Evolutionary conservation across 2,888 invertebrate species (phyloP), one percentile per base, ranked within the genome.

Genomic region (Amiota minor): DNA sequence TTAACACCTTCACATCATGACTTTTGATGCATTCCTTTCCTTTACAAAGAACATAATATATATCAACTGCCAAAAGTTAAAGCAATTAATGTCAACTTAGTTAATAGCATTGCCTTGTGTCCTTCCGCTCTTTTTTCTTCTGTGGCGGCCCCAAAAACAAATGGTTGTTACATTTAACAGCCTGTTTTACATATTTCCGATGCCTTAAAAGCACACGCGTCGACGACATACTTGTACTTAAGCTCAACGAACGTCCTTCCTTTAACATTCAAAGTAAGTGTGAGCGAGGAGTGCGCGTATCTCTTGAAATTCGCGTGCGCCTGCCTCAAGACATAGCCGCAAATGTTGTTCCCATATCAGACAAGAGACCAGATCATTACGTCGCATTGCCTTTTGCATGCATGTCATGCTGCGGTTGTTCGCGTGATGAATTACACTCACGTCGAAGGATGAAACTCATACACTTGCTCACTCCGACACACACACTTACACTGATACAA

Each of bases 351-450:
- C 47, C 47, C n/a, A 1, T 18, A 12, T 18, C 20, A 9, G 47
- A 45, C 53, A 59, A 18, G 18, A 16, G 16, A 56, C 12, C 59
- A 11, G 10, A 45, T 62, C 10, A 23, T 10, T 9, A 23, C 14
- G 47, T 10, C 16, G 46, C 64, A 12, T 55, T 46, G 73, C 70
- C 70, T 45, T 67, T 53, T 53, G n/a, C 53, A 18, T 12, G 69
- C 64, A 49, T 69, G 72, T 72, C 79, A 77, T 76, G 80, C 76
- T 85, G 83, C 78, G 86, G 86, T 84, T 84, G 83, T 84, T 85
- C 86, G 83, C 86, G 86, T 83, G 83, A 83, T 83, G 83, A 85
- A 83, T 83, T 83, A 83, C 83, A 83, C 80, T 82, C 84, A 81
- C 83, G 84, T 83, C 81, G 86, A 83, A 83, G 83, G 84, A 83